These are phyloP conservation scores for Dromococcyx pavoninus DNA, from an alignment of 2,797 vertebrate species.

Conservation along the genomic window DNA sequence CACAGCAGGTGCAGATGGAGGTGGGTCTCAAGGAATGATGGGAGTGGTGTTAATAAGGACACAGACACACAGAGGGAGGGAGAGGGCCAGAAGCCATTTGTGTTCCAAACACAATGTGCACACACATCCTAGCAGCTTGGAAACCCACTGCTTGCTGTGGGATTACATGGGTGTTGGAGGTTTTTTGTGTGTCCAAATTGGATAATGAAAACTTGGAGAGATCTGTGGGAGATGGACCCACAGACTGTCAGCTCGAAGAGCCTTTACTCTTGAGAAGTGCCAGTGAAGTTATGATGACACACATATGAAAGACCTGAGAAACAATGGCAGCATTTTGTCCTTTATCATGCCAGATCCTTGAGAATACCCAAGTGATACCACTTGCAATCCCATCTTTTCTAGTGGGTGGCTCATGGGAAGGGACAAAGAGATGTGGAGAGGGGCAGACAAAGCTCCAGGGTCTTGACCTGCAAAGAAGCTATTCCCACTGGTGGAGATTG, in stretches of 20 bases:
- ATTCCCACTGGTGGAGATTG: neutral
- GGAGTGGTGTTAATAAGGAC: fast-evolving
- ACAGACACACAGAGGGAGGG: neutral
- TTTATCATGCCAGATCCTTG: neutral
- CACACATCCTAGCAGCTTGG: neutral
- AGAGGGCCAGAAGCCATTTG: neutral
- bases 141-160: neutral
- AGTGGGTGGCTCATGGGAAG: neutral
- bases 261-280: neutral
- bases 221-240: neutral
- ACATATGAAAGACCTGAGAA: neutral
- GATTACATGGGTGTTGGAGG: fast-evolving
- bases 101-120: neutral
- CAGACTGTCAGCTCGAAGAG: neutral
- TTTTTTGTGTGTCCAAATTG: fast-evolving
- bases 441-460: neutral
- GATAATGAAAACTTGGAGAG: neutral
- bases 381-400: neutral
- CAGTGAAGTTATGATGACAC: neutral
- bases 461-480: neutral
- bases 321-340: neutral
- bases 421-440: neutral
- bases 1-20: fast-evolving
- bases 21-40: neutral
- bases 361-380: neutral